A percentile compares a stretch with the other conserved stretches of the same genome.
Evolutionary conservation across 2,797 vertebrate species (phyloP).

Genomic region (Pangasius mekongensis): DNA sequence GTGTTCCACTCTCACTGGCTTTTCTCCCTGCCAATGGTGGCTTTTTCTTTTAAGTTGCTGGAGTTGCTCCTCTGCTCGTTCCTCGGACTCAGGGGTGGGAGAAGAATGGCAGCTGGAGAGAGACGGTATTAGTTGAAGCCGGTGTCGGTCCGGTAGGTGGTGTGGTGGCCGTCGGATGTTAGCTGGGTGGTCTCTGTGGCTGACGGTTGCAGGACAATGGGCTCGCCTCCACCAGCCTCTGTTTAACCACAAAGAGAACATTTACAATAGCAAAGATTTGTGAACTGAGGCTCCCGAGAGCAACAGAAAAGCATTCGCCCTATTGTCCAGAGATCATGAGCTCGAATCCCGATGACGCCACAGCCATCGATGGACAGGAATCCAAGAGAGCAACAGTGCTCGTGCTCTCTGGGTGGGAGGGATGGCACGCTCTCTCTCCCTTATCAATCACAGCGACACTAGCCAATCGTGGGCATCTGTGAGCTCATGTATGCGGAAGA

Average conservation of each 20-base stretch:
- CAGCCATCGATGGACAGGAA: background rate
- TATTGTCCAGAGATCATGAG: constrained; percentile 9
- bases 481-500: background rate
- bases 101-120: constrained; percentile 67
- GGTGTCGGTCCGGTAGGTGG: constrained; percentile 93
- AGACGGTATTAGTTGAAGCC: constrained; percentile 88
- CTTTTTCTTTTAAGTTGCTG: constrained; percentile 57
- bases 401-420: background rate
- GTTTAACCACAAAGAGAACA: constrained; percentile 34
- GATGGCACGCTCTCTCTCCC: constrained; percentile 5
- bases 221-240: constrained; percentile 80
- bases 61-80: constrained; percentile 74
- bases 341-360: background rate
- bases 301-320: constrained; percentile 10
- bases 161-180: constrained; percentile 89
- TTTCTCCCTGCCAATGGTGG: constrained; percentile 66
- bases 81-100: constrained; percentile 63
- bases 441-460: background rate
- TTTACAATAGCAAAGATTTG: constrained; percentile 2
- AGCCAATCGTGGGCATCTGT: background rate
- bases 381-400: constrained; percentile 10
- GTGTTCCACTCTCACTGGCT: constrained; percentile 71
- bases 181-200: constrained; percentile 98
- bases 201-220: constrained; percentile 92
- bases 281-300: background rate